Evolutionary conservation across 2,888 invertebrate species (phyloP).

Genomic region (Apamea sordens): DNA sequence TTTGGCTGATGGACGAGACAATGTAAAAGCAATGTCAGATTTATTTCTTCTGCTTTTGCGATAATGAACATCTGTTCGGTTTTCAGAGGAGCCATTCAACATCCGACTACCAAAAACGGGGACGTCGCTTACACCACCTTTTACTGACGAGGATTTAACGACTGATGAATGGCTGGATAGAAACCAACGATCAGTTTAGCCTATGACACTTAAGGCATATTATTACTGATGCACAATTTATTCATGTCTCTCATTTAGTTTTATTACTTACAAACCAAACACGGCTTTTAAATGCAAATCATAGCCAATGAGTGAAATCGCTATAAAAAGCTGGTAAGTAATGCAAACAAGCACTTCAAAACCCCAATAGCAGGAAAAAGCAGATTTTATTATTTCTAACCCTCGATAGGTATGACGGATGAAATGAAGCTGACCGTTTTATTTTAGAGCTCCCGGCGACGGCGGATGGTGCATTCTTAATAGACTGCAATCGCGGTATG

Average conservation of each 20-base stretch:
- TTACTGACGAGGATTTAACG: background rate
- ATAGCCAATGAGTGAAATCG: background rate
- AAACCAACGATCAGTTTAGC: background rate
- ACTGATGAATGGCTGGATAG: background rate
- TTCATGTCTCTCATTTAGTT: background rate
- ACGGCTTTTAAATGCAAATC: conserved; percentile 12
- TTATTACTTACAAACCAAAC: background rate
- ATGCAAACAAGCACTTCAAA: conserved; percentile 35
- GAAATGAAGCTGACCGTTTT: conserved; percentile 80
- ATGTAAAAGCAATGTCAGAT: background rate
- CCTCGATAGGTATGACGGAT: conserved; percentile 68
- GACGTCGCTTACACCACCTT: background rate
- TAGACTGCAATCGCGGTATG: conserved; percentile 84
- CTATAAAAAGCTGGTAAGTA: conserved; percentile 17
- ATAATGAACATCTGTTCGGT: background rate
- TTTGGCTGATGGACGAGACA: conserved; percentile 13
- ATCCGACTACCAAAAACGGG: background rate
- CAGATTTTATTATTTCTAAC: conserved; percentile 53
- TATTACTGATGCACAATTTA: background rate
- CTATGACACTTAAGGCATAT: background rate
- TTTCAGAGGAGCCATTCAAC: background rate
- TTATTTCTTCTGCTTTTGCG: background rate
- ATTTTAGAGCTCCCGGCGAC: conserved; percentile 74
- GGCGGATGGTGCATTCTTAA: conserved; percentile 83
- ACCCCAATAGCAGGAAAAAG: conserved; percentile 25